A percentile compares a stretch with the other conserved stretches of the same genome.
Evolutionary conservation across 2,113 vertebrate genomes (phyloP).

Genomic region (Sula dactylatra): DNA sequence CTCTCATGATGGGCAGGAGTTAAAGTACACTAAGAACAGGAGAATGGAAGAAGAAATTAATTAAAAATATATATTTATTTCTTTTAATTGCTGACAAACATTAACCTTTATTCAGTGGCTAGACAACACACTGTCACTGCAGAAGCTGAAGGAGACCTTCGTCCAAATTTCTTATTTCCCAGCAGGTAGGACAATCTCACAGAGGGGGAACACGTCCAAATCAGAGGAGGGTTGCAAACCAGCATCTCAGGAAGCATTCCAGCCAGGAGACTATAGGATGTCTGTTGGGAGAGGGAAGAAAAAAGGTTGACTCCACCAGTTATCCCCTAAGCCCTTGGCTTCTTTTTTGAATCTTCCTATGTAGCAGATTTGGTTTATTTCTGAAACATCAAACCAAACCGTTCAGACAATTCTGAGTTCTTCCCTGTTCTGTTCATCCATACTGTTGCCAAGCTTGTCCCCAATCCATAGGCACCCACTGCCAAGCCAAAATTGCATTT

Average conservation of each 20-base stretch:
- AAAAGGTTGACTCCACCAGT: neutral
- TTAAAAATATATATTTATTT: neutral
- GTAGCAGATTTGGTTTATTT: neutral
- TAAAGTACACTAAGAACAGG: neutral
- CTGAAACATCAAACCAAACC: neutral
- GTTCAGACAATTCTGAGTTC: neutral
- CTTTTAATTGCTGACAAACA: neutral
- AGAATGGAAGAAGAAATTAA: neutral
- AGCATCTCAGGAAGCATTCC: neutral
- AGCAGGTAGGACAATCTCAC: neutral
- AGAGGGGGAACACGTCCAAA: neutral
- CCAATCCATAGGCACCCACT: neutral
- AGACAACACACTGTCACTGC: neutral
- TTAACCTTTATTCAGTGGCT: neutral
- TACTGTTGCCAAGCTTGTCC: neutral
- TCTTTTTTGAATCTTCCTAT: neutral
- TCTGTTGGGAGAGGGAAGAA: neutral
- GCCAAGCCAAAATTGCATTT: neutral
- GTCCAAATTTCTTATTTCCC: neutral
- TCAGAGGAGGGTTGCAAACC: neutral
- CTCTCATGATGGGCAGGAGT: neutral
- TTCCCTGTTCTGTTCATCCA: neutral
- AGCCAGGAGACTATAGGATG: neutral
- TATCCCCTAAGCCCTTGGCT: neutral
- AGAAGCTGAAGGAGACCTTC: neutral